These are phyloP conservation scores for Struthio camelus DNA, from an alignment of 2,113 vertebrate genomes.

Conservation along the genomic window DNA sequence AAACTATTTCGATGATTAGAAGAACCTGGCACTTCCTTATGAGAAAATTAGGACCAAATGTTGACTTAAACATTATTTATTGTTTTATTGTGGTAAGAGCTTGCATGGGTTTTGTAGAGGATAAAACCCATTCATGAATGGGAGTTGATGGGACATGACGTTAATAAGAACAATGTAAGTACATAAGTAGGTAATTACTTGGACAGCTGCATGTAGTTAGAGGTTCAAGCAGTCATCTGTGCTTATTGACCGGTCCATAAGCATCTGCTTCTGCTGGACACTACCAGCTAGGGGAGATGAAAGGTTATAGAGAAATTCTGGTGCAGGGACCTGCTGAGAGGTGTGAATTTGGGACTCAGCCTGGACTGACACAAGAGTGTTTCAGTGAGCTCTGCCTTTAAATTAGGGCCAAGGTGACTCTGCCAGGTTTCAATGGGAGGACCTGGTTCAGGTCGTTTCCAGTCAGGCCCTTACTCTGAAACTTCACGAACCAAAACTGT, in stretches of 20 bases:
- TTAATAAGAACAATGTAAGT: slow-evolving; percentile 16
- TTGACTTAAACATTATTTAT: not conserved
- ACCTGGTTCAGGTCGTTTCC: not conserved
- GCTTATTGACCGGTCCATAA: slow-evolving; percentile 7
- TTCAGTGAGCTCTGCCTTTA: not conserved
- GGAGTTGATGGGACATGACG: not conserved
- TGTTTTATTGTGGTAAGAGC: not conserved
- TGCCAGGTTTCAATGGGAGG: not conserved
- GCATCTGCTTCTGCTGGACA: not conserved
- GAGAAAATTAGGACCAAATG: slow-evolving; percentile 25
- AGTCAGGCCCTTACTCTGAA: not conserved
- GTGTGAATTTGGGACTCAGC: not conserved
- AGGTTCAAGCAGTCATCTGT: slow-evolving; percentile 28
- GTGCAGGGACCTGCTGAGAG: not conserved
- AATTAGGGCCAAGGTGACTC: not conserved
- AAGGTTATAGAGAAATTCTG: not conserved
- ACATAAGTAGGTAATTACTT: slow-evolving; percentile 39
- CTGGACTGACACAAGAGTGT: not conserved
- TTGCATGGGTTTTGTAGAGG: not conserved
- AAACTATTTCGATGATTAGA: slow-evolving; percentile 41
- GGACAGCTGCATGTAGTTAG: slow-evolving; percentile 10
- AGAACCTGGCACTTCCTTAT: not conserved
- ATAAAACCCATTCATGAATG: not conserved
- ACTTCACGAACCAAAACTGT: not conserved
- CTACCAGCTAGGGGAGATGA: not conserved